Evolutionary conservation across 2,888 invertebrate species (phyloP).

Genomic region (Norana najaformis): DNA sequence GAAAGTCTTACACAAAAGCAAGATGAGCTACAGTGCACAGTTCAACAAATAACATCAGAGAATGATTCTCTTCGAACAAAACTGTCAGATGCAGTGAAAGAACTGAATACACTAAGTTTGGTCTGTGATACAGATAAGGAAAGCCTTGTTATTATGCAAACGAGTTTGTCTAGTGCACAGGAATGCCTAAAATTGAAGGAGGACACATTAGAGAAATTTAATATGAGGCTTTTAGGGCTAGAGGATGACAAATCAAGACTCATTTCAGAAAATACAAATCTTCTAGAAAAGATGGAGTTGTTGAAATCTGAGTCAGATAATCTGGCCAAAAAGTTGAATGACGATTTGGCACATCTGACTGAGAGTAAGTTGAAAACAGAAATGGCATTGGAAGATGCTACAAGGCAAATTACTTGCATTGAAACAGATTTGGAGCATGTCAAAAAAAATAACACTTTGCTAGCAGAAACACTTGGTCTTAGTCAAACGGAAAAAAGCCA

Average conservation of each 20-base stretch:
- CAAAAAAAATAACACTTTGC: not conserved
- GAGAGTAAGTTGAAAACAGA: not conserved
- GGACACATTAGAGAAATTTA: not conserved
- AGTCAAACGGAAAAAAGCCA: not conserved
- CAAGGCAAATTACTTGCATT: not conserved
- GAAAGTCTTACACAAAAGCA: not conserved
- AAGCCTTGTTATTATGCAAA: not conserved
- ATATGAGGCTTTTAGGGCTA: not conserved
- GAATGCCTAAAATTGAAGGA: not conserved
- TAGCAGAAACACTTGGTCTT: not conserved
- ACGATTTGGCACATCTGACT: not conserved
- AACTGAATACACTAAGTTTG: not conserved
- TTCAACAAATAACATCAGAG: not conserved
- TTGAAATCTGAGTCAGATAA: slow-evolving; percentile 5
- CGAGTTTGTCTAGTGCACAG: not conserved
- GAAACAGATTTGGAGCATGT: not conserved
- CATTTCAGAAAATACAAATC: not conserved
- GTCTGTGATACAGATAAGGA: not conserved
- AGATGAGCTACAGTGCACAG: not conserved
- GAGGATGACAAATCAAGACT: slow-evolving; percentile 6
- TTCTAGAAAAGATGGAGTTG: not conserved
- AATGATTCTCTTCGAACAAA: not conserved
- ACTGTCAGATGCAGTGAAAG: not conserved
- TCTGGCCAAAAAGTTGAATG: not conserved
- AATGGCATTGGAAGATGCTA: not conserved